Conservation (phyloP, 1,140 invertebrate species). For the Laupala kohalensis region DNA sequence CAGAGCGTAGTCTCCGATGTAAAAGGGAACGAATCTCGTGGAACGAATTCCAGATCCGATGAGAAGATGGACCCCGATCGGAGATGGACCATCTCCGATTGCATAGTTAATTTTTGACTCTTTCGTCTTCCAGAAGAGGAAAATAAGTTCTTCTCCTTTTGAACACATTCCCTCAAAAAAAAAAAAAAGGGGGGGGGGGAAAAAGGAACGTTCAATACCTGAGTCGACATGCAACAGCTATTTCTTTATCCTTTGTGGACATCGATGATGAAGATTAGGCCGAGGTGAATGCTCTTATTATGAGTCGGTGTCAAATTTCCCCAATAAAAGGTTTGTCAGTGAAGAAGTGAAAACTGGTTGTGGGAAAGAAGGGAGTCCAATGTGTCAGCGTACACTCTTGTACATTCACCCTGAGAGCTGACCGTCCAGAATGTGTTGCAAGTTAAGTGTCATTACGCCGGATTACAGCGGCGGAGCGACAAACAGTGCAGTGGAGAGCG, state of each 20-base stretch:
- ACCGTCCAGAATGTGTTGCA: no score
- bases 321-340: background rate
- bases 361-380: no score
- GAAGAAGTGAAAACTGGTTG: no score
- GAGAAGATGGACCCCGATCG: background rate
- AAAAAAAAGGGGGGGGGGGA: background rate
- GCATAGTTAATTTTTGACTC: background rate
- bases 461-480: background rate
- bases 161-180: background rate
- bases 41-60: background rate
- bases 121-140: background rate
- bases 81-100: background rate
- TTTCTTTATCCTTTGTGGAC: background rate
- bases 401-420: no score
- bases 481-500: background rate
- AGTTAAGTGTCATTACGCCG: background rate
- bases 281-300: background rate
- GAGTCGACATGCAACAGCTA: background rate
- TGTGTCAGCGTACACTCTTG: no score
- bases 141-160: background rate
- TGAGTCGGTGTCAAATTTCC: background rate
- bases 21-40: no score
- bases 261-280: background rate
- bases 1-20: no score
- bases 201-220: background rate